Evolutionary conservation across 2,113 vertebrate species (phyloP).

Genomic region (Loxodonta africana): DNA sequence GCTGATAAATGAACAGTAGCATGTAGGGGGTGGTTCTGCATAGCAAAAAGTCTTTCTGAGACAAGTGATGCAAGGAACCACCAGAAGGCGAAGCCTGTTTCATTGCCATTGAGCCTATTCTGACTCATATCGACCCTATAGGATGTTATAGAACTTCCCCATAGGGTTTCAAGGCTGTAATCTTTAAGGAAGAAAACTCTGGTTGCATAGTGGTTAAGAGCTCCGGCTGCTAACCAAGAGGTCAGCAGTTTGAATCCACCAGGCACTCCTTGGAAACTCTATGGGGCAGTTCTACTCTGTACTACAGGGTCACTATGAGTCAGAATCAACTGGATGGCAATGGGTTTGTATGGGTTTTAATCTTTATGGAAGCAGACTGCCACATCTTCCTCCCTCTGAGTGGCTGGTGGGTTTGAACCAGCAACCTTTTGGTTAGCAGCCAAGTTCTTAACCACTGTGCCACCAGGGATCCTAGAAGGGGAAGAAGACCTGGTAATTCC

Average conservation of each 20-base stretch:
- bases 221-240: too few species aligned
- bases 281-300: too few species aligned
- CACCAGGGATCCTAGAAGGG: neutral
- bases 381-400: neutral
- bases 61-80: neutral
- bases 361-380: neutral
- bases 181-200: neutral
- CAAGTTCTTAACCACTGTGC: neutral
- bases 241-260: too few species aligned
- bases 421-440: neutral
- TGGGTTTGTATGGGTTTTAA: neutral
- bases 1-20: neutral
- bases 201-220: too few species aligned
- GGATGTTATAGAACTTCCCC: neutral
- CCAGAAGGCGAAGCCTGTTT: neutral
- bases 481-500: neutral
- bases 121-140: neutral
- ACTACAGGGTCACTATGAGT: too few species aligned
- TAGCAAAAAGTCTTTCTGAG: neutral
- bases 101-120: neutral
- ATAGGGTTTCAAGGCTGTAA: neutral
- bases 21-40: neutral
- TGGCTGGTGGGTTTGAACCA: neutral
- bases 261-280: too few species aligned
- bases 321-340: too few species aligned